These are phyloP conservation scores for Margaritifera margaritifera DNA, from an alignment of 2,888 invertebrate genomes.

Conservation along the genomic window DNA sequence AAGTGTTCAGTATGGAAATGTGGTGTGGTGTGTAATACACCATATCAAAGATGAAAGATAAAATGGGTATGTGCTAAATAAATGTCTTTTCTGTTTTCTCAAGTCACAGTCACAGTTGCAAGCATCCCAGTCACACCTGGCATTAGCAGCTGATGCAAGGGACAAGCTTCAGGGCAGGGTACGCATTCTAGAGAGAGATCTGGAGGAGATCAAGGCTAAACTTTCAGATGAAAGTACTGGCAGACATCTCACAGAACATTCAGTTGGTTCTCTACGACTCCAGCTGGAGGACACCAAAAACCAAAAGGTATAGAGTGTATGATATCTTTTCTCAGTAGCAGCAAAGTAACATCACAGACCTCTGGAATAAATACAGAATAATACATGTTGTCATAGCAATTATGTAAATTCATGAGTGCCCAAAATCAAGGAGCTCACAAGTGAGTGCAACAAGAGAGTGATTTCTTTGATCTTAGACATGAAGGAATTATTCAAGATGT, in stretches of 20 bases:
- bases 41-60: neutral
- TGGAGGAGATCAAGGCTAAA: slow-evolving; percentile 49
- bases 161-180: slow-evolving; percentile 46
- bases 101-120: slow-evolving; percentile 55
- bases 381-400: no score
- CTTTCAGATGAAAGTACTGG: slow-evolving; percentile 56
- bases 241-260: slow-evolving; percentile 58
- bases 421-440: no score
- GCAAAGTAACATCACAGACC: no score
- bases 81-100: neutral
- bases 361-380: no score
- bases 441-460: no score
- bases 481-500: no score
- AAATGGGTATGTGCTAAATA: slow-evolving; percentile 3
- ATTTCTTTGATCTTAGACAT: no score
- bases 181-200: slow-evolving; percentile 40
- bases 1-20: no score
- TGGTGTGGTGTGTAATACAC: neutral
- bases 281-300: slow-evolving; percentile 53
- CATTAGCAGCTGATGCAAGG: slow-evolving; percentile 38
- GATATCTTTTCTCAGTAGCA: neutral
- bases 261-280: slow-evolving; percentile 48
- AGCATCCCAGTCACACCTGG: slow-evolving; percentile 49
- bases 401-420: no score
- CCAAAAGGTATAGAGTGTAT: slow-evolving; percentile 46